A percentile compares a stretch with the other conserved stretches of the same genome.
Conservation (phyloP, 2,797 vertebrate genomes). For the Cossypha niveicapilla region DNA sequence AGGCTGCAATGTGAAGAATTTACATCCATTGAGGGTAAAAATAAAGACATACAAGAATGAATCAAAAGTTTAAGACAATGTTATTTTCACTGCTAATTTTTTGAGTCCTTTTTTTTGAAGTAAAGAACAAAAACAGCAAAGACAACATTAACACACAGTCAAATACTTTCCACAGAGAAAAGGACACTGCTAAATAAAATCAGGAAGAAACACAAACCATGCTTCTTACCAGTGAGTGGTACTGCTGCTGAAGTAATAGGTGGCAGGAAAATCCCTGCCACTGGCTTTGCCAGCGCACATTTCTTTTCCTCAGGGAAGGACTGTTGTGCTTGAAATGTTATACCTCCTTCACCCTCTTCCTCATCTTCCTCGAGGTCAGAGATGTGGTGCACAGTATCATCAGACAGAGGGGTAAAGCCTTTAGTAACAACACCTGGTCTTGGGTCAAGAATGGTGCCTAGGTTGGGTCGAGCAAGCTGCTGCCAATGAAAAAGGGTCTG, state of each 20-base stretch:
- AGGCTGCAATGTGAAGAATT: constrained; percentile 72
- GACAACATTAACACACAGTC: neutral
- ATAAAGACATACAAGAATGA: constrained; percentile 7
- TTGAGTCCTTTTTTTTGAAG: neutral
- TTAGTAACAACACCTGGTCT: constrained; percentile 96
- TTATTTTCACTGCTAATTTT: neutral
- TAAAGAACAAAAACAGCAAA: neutral
- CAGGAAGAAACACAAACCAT: neutral
- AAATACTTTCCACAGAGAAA: neutral
- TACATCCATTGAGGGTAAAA: constrained; percentile 2
- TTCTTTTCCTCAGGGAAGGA: constrained; percentile 76
- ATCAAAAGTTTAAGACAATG: neutral
- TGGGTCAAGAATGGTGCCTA: constrained; percentile 93
- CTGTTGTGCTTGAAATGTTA: constrained; percentile 86
- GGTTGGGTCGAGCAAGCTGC: constrained; percentile 94
- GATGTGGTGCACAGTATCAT: constrained; percentile 82
- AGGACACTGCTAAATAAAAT: neutral
- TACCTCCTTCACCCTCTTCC: constrained; percentile 83
- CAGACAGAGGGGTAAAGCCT: constrained; percentile 86
- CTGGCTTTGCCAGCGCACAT: constrained; percentile 29
- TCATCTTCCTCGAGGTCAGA: constrained; percentile 94
- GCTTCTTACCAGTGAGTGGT: constrained; percentile 71
- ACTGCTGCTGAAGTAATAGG: constrained; percentile 57
- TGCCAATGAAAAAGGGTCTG: constrained; percentile 98
- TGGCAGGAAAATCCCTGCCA: constrained; percentile 75